Conservation (phyloP, 2,113 vertebrate species). For the Glaucomys volans region DNA sequence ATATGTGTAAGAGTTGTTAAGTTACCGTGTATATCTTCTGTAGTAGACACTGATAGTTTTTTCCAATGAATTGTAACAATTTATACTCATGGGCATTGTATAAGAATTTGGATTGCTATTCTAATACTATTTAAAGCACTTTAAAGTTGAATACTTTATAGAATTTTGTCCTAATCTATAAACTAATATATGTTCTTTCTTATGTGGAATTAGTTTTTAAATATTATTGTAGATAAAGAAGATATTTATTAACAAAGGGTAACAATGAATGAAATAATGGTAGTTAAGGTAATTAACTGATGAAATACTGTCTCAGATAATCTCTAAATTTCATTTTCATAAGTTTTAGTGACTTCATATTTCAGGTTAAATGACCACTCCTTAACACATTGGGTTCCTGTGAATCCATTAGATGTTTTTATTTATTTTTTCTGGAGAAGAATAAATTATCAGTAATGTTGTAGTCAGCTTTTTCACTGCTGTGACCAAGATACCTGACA, state of each 20-base stretch:
- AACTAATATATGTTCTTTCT: not conserved
- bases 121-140: not conserved
- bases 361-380: not conserved
- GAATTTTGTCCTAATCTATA: not conserved
- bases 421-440: not conserved
- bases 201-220: not conserved
- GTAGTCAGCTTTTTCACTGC: no score
- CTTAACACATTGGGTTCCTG: not conserved
- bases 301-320: not conserved
- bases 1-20: not conserved
- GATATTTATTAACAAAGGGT: not conserved
- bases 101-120: not conserved
- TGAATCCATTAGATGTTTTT: not conserved
- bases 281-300: not conserved
- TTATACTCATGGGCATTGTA: not conserved
- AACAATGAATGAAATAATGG: not conserved
- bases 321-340: constrained; percentile 35
- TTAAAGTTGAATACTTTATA: not conserved
- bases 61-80: not conserved
- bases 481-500: no score
- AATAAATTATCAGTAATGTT: not conserved
- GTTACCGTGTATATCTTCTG: no score
- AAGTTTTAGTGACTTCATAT: not conserved
- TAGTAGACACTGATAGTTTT: not conserved
- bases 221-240: not conserved